A percentile compares a stretch with the other conserved stretches of the same genome.
phyloP scores from a whole-genome alignment of 1,140 invertebrate species.

The Agrypnia vestita region DNA sequence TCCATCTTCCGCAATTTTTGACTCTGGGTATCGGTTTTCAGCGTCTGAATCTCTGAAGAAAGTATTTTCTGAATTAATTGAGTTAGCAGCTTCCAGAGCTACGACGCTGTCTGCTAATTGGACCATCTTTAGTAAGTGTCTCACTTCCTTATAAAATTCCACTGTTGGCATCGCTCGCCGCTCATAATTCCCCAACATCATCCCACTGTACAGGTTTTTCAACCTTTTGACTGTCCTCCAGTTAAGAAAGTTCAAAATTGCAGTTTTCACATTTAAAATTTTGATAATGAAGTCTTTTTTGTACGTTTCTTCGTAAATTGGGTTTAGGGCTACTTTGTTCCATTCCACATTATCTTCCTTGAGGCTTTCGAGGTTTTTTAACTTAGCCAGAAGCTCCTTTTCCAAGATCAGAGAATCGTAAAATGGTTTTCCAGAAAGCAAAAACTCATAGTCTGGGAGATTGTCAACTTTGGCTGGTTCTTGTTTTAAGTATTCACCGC shows the following conservation, averaged over 20 bases:
- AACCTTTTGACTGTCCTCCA: constrained; percentile 4
- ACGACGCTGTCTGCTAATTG: background rate
- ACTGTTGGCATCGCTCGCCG: background rate
- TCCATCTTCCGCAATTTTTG: no score
- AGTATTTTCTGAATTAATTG: background rate
- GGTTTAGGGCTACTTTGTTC: background rate
- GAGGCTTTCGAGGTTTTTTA: background rate
- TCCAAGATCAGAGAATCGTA: background rate
- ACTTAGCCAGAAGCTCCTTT: background rate
- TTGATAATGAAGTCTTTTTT: background rate
- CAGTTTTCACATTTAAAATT: background rate
- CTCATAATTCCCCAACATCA: background rate
- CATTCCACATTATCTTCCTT: background rate
- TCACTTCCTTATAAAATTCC: constrained; percentile 15
- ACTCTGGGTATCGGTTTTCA: no score
- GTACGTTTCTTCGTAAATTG: constrained; percentile 4
- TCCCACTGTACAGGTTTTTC: background rate
- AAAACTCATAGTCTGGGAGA: constrained; percentile 9
- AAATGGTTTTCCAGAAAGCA: constrained; percentile 3
- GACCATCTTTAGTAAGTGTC: background rate
- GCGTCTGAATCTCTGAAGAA: background rate
- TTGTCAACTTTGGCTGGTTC: background rate
- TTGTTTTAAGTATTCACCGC: no score
- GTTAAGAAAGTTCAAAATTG: constrained; percentile 4
- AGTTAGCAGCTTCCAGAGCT: background rate